Evolutionary conservation across 2,797 vertebrate species (phyloP), one percentile per base, ranked within the genome.

Genomic region (Fratercula arctica): DNA sequence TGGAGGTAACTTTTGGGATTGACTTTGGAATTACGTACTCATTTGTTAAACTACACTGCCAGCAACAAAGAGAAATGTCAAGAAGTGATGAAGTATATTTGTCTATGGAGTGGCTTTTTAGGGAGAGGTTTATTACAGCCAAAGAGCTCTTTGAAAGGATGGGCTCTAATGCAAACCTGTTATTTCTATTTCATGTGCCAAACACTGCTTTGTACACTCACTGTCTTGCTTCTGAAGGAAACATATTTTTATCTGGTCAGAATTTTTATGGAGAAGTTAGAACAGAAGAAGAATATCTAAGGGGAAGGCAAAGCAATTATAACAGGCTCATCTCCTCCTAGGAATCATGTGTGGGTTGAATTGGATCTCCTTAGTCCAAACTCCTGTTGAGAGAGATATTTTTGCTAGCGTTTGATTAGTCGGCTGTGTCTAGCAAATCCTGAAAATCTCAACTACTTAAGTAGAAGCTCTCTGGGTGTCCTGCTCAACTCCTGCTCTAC

Each of bases 1-100:
- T 99, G 99, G 99, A 99, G 99, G 99, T 99, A 96, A 82, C 85
- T 73, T 64, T 14, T 25, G 46, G 26, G 56, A 13, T 53, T 87
- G 41, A 24, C 25, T 80, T 74, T 60, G 76, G 45, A 59, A 69
- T 39, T 74, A 10, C 14, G 16, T 28, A 12, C 7, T 16, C 26
- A 24, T 70, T 77, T 75, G 53, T 64, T 66, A 66, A 91, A 68
- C 45, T 63, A 26, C 20, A 24, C 16, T 16, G 18, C 43, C 66
- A 88, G 66, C 17, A 87, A 33, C n/a, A 87, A 53, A 82, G 26
- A 53, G 56, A 77, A 59, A 74, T 13, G 16, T 57, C 25, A 46
- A 57, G 31, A 37, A 45, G 10, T 41, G 51, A 57, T 35, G 29
- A 74, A 50, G 70, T 51, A 16, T 6, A 39, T 25, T 53, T 93